phyloP scores from a whole-genome alignment of 2,113 vertebrate species.

The Orientallactaga bullata region DNA sequence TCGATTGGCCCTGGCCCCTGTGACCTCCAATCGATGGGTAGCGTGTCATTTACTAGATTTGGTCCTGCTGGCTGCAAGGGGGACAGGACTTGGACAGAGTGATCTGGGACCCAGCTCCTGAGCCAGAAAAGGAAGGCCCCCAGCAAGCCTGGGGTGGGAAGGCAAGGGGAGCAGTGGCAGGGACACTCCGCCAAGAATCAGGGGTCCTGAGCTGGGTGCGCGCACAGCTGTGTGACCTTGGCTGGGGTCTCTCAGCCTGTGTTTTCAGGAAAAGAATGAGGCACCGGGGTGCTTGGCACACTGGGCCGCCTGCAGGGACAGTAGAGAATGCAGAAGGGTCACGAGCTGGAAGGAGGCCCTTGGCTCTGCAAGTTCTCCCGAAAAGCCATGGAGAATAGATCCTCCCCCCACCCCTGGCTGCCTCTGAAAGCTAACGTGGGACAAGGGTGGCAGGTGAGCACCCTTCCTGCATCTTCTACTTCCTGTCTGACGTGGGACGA shows the following conservation, averaged over 20 bases:
- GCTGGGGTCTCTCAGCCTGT: background rate
- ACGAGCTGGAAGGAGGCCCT: fast-evolving
- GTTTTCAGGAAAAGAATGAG: background rate
- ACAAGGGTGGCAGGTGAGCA: fast-evolving
- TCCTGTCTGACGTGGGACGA: too few relatives aligned
- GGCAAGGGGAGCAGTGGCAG: background rate
- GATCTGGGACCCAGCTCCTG: background rate
- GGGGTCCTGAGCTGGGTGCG: background rate
- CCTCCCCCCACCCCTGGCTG: fast-evolving
- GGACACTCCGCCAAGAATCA: fast-evolving
- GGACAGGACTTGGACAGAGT: background rate
- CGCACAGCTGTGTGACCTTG: background rate
- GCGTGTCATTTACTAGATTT: constrained; percentile 83
- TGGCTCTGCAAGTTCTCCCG: too few relatives aligned
- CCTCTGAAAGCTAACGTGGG: background rate
- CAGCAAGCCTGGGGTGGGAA: background rate
- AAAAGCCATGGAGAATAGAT: background rate
- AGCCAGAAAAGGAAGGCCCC: background rate
- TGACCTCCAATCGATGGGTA: constrained; percentile 86
- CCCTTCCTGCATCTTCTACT: background rate
- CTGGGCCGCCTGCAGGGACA: too few relatives aligned
- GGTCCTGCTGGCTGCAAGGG: constrained; percentile 37
- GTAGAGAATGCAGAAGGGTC: background rate
- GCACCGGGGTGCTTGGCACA: background rate
- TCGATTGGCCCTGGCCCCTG: constrained; percentile 84